Percentiles rank a stretch among this genome's conserved stretches.
Conservation (phyloP, 92 coral and sea anemone genomes). For the Porites divaricata region DNA sequence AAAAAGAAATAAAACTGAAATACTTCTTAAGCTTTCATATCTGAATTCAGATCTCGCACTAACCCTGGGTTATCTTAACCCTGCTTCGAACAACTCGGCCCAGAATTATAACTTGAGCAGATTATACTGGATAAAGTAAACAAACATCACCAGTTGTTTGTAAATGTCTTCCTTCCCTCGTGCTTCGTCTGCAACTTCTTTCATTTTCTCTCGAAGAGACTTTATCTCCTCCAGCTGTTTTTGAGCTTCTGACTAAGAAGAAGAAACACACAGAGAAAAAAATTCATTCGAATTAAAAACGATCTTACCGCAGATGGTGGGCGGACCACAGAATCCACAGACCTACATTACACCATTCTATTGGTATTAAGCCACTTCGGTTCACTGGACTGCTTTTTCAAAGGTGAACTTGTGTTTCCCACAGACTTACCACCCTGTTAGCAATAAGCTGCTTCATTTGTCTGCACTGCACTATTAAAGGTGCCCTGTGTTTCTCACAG, state of each 20-base stretch:
- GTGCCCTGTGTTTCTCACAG: slow-evolving; percentile 97
- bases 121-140: too few species aligned
- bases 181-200: slow-evolving; percentile 95
- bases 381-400: too few species aligned
- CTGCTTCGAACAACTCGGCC: too few species aligned
- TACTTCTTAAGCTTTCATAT: too few species aligned
- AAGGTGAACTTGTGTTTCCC: too few species aligned
- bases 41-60: too few species aligned
- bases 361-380: too few species aligned
- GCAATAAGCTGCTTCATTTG: slow-evolving; percentile 90
- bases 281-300: too few species aligned
- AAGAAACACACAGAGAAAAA: not conserved
- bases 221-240: slow-evolving; percentile 93
- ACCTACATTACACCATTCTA: too few species aligned
- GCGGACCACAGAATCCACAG: too few species aligned
- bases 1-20: too few species aligned
- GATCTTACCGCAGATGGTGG: not conserved
- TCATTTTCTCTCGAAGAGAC: slow-evolving; percentile 90
- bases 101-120: not conserved
- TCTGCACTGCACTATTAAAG: slow-evolving; percentile 89
- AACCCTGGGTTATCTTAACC: too few species aligned
- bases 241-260: slow-evolving; percentile 88
- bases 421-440: slow-evolving; percentile 88
- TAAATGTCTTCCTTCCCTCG: slow-evolving; percentile 92
- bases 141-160: slow-evolving; percentile 83